Percentiles rank a stretch among this genome's conserved stretches.
These are phyloP conservation scores for Catharus minimus DNA, from an alignment of 2,113 vertebrate genomes.

Conservation along the genomic window DNA sequence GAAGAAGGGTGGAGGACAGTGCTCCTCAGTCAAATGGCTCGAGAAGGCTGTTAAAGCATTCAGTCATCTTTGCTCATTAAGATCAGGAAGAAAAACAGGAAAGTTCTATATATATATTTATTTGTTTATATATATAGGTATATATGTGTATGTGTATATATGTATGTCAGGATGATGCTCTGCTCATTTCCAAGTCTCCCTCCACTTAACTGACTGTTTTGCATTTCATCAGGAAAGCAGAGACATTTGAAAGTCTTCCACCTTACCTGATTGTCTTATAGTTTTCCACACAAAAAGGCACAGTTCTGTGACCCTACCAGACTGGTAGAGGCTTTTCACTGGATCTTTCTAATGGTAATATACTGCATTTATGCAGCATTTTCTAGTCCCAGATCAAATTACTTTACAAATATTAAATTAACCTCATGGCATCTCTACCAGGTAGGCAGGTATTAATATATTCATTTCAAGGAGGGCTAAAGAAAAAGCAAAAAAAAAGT, in stretches of 20 bases:
- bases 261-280: not conserved
- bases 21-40: constrained; percentile 45
- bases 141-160: not conserved
- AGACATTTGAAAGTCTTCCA: not conserved
- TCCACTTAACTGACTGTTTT: not conserved
- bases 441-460: not conserved
- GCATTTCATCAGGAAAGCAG: not conserved
- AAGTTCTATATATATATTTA: not conserved
- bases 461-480: not conserved
- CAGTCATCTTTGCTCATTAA: constrained; percentile 22
- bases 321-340: not conserved
- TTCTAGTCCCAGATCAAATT: not conserved
- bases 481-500: not conserved
- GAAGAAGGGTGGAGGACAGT: constrained; percentile 40
- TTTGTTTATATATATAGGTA: not conserved
- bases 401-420: constrained; percentile 19
- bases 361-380: not conserved
- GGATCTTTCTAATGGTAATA: not conserved
- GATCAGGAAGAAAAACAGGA: constrained; percentile 27
- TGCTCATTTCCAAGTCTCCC: not conserved
- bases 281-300: not conserved
- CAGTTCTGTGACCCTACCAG: not conserved
- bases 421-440: not conserved
- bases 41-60: constrained; percentile 29
- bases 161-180: not conserved